These are phyloP conservation scores for Neosilurus hyrtlii DNA, from an alignment of 2,797 vertebrate species.

Conservation along the genomic window DNA sequence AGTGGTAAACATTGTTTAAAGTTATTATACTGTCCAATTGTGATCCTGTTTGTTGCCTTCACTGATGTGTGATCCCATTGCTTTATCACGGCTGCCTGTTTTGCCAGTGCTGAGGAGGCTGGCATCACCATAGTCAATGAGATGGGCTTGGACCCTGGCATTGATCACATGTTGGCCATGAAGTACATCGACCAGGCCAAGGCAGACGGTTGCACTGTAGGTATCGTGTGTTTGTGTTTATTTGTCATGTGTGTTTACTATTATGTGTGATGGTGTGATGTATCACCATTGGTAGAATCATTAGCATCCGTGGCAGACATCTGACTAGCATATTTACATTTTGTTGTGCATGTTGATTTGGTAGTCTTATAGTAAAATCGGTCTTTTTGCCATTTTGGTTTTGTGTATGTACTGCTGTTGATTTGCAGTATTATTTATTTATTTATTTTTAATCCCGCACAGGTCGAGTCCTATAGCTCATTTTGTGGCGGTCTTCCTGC, in stretches of 20 bases:
- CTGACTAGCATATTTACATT: slow-evolving; percentile 53
- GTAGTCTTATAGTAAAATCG: background rate
- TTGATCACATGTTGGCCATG: slow-evolving; percentile 98
- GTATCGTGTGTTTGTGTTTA: slow-evolving; percentile 48
- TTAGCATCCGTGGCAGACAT: slow-evolving; percentile 42
- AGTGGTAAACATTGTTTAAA: slow-evolving; percentile 59
- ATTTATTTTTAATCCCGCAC: background rate
- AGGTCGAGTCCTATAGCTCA: slow-evolving; percentile 91
- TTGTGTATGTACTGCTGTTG: background rate
- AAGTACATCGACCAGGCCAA: slow-evolving; percentile 94
- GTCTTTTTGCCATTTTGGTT: background rate
- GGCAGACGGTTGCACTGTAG: slow-evolving; percentile 85
- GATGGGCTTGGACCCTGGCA: slow-evolving; percentile 93
- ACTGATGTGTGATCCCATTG: slow-evolving; percentile 9
- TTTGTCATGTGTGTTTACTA: slow-evolving; percentile 45
- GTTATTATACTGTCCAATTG: background rate
- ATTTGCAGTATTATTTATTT: background rate
- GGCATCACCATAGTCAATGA: slow-evolving; percentile 89
- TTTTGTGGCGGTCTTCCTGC: slow-evolving; percentile 93
- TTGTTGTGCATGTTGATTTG: slow-evolving; percentile 52
- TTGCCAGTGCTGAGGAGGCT: slow-evolving; percentile 80
- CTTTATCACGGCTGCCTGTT: slow-evolving; percentile 33
- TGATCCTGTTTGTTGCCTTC: slow-evolving; percentile 18
- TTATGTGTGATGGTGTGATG: slow-evolving; percentile 45
- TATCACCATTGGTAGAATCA: slow-evolving; percentile 45